Evolutionary conservation across 2,888 invertebrate genomes (phyloP), one percentile per base, ranked within the genome.

Genomic region (Amphiduros pacificus): DNA sequence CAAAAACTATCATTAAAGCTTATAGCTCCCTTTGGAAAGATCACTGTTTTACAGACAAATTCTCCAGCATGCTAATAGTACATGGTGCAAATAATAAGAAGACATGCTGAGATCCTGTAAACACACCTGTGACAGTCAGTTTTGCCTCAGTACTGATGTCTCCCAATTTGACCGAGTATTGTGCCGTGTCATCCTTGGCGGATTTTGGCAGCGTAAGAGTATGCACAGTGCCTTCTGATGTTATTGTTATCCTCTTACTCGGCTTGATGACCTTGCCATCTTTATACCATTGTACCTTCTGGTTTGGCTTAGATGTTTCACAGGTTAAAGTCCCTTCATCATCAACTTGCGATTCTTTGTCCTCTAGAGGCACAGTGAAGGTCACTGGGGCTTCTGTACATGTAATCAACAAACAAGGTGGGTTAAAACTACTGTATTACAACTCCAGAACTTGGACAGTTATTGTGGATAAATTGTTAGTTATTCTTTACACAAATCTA

Each of bases 231-330:
- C 26, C 28, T 17, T 51, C 24, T 26, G 17, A 17, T n/a, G 6
- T 27, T 6, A 51, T 22, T 17, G 20, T 24, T 3, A 24, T 24
- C 28, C 51, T 44, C 44, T 44, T 51, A 51, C 22, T 51, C 26
- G 74, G 70, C n/a, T 61, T 61, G 1, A 80, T 62, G 64, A 76
- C 74, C 48, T 70, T 61, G 6, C 76, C 78, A 60, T 77, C 73
- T 66, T 76, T 77, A 57, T 75, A 70, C 79, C 79, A 80, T 22
- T 69, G 72, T 52, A 75, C 76, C 17, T 73, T 72, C 20, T 68
- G 11, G 11, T 53, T 61, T 1, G 74, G 73, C 28, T 78, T 74
- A 0, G 74, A 69, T 28, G 76, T 70, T 52, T 77, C 74, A 59
- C 77, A 78, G n/a, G 70, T 74, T 1, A 75, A 66, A 51, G 28